A percentile compares a stretch with the other conserved stretches of the same genome.
These are phyloP conservation scores for Hesperia comma DNA, from an alignment of 2,888 invertebrate species.

Conservation along the genomic window DNA sequence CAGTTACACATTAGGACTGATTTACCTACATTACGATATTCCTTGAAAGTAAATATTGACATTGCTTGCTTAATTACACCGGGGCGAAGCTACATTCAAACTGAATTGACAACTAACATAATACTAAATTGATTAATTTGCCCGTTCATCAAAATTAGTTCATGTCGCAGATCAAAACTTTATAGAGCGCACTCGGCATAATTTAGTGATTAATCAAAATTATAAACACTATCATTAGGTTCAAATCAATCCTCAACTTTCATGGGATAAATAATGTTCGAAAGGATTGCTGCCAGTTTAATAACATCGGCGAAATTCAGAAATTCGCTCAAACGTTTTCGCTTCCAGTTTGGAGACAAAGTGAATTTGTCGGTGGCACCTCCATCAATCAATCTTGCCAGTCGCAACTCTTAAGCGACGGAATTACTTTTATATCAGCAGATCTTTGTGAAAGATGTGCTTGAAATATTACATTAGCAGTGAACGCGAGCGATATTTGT, in stretches of 20 bases:
- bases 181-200: constrained; percentile 18
- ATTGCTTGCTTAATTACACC: not conserved
- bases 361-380: constrained; percentile 70
- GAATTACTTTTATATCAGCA: constrained; percentile 75
- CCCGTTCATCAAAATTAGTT: constrained; percentile 25
- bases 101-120: constrained; percentile 13
- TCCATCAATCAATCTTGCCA: constrained; percentile 75
- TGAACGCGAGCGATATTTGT: constrained; percentile 47
- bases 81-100: not conserved
- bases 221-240: constrained; percentile 31
- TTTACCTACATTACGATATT: not conserved
- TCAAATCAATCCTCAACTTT: constrained; percentile 28
- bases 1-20: not conserved
- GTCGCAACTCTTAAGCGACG: constrained; percentile 69
- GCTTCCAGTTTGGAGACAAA: constrained; percentile 52
- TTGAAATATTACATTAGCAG: constrained; percentile 67
- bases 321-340: constrained; percentile 46
- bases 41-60: not conserved
- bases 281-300: constrained; percentile 32
- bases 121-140: constrained; percentile 21
- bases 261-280: constrained; percentile 26
- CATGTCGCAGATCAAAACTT: constrained; percentile 19
- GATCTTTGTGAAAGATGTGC: constrained; percentile 62
- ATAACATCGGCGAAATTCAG: constrained; percentile 37
- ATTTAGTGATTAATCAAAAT: constrained; percentile 29